phyloP scores from a whole-genome alignment of 2,113 vertebrate species.

The Pteronura brasiliensis region DNA sequence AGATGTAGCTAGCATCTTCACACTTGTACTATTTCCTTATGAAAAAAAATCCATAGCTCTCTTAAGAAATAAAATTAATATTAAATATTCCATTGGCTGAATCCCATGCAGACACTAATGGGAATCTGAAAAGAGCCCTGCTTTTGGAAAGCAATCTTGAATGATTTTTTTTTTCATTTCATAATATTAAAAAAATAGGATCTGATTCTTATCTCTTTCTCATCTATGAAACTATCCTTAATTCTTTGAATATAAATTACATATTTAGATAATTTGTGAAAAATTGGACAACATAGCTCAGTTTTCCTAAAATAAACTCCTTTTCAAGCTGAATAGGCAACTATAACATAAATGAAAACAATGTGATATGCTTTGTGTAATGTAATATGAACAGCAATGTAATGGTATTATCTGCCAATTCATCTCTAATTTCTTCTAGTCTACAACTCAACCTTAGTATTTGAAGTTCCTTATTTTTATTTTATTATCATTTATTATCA shows the following conservation, averaged over 20 bases:
- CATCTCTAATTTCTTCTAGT: background rate
- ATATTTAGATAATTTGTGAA: background rate
- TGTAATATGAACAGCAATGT: background rate
- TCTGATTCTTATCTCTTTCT: background rate
- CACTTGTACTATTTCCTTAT: conserved; percentile 70
- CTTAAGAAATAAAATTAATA: conserved; percentile 79
- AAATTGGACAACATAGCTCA: background rate
- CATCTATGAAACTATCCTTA: background rate
- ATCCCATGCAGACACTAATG: conserved; percentile 74
- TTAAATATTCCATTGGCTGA: conserved; percentile 78
- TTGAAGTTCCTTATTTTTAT: background rate
- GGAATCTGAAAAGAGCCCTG: conserved; percentile 56
- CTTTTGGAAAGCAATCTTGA: conserved; percentile 64
- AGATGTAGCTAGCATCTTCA: conserved; percentile 60
- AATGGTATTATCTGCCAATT: background rate
- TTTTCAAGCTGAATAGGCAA: background rate
- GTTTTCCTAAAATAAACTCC: background rate
- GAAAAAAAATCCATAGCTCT: conserved; percentile 69
- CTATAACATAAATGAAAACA: background rate
- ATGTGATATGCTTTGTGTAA: background rate
- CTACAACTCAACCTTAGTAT: background rate
- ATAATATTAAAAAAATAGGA: background rate
- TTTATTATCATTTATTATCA: conserved; percentile 45
- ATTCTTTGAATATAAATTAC: background rate
- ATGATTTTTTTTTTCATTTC: conserved; percentile 3